These are phyloP conservation scores for Nasua narica DNA, from an alignment of 2,797 vertebrate genomes.

Conservation along the genomic window DNA sequence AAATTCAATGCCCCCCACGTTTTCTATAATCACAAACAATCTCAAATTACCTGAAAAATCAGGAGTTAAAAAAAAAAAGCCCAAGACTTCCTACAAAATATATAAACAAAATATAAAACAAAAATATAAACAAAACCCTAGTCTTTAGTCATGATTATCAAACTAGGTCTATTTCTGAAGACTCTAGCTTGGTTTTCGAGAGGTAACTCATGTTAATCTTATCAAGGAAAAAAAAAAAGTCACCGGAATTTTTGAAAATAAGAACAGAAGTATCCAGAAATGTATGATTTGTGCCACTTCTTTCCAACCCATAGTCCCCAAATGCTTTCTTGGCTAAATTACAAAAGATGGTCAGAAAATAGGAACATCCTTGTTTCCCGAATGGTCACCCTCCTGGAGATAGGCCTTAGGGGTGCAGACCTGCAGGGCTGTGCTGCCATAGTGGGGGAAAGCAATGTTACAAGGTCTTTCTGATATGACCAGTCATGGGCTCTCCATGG, in stretches of 20 bases:
- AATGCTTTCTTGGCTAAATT: background rate
- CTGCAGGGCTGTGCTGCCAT: too few relatives aligned
- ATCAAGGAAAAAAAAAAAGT: background rate
- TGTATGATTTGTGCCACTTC: background rate
- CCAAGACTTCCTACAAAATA: background rate
- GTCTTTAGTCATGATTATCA: background rate
- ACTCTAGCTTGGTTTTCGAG: background rate
- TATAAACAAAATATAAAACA: too few relatives aligned
- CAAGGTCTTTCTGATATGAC: background rate
- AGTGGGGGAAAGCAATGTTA: background rate
- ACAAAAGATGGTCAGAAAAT: background rate
- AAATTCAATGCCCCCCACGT: background rate
- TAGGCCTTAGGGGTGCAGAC: background rate
- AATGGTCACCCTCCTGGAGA: background rate
- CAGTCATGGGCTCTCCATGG: background rate
- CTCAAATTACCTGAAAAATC: background rate
- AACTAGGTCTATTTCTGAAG: background rate
- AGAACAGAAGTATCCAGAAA: background rate
- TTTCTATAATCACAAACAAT: background rate
- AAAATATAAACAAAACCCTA: background rate
- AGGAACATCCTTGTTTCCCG: background rate
- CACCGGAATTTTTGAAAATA: background rate
- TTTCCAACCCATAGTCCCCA: background rate
- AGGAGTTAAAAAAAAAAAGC: background rate
- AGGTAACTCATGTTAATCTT: background rate